Base-by-base conservation (phyloP, 2,113 vertebrate species). In the Rhea americana region DNA sequence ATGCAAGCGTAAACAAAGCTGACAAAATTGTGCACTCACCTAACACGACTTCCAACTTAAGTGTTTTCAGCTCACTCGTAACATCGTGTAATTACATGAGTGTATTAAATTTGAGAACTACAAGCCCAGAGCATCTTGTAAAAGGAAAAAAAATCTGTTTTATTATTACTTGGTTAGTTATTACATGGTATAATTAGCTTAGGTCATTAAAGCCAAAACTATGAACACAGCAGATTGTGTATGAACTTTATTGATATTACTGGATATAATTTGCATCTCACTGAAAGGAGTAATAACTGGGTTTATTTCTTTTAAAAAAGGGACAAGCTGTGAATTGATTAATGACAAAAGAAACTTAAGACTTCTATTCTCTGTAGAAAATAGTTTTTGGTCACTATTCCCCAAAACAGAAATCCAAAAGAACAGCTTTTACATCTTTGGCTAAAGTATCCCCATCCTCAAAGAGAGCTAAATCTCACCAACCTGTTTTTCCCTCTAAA, bases 81-180 rank as follows among this genome's bases (percentile, higher is more conserved):
- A 65, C 74, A 65, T 21, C 58, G 48, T 53, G 43, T 50, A 93
- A 94, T 94, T 94, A 86, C 76, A 85, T 11, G 47, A 65, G 17
- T 63, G 77, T 79, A 95, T 94, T 94, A 89, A 95, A 81, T 82
- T 83, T 72, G 70, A 91, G 82, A 94, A 92, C 74, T 95, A 82
- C 62, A 92, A 94, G 88, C 90, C 91, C 86, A 80, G 26, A 91
- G 75, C 50, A 89, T 72, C 70, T 65, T 48, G 39, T 26, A 95
- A 91, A 89, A 78, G 21, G 32, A 66, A 65, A 80, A 87, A 81
- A 78, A 89, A 86, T 77, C 63, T 74, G 85, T 95, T 82, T 77
- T 63, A 51, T 88, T 94, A 75, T 93, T 94, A 94, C 88, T 95
- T 89, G 78, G 83, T 96, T 93, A 94, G 76, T 88, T 94, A 94